Base-by-base conservation (phyloP, 2,113 vertebrate species). In the Phainopepla nitens region DNA sequence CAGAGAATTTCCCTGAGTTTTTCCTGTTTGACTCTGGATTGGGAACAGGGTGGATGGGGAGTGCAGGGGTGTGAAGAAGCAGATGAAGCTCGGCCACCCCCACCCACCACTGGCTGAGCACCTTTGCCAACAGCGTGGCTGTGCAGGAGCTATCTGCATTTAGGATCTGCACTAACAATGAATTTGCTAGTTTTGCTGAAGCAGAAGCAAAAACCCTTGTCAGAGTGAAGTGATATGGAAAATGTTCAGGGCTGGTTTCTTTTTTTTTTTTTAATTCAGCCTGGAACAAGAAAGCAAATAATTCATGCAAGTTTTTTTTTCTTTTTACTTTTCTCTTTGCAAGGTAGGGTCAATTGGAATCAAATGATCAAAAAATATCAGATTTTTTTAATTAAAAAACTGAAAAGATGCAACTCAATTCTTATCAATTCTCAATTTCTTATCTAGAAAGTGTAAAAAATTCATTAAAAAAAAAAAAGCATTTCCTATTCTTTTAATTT, bases 121-220 rank as follows among this genome's bases (percentile, higher is more conserved):
- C 87, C 78, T 95, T 35, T 49, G 72, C 51, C 83, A 95, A 51
- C 53, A 89, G 41, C 3, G 49, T 7, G 62, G 21, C 80, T 84
- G 47, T 17, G 36, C 28, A 84, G 81, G 49, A 61, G 44, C 25
- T 94, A 92, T 93, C 84, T 84, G 89, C 3, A 54, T 68, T 91
- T 50, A 68, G 87, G 61, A 94, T 96, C 89, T 94, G 87, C 94
- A 92, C 35, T 66, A 92, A 85, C 53, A 92, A 65, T 45, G 61
- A 65, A 58, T 93, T 95, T 85, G 65, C 66, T 33, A 22, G 20
- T 73, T 94, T 72, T 95, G 82, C 71, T 93, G 92, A 92, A 95
- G 85, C 70, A 94, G 82, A 68, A 79, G 50, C 64, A 90, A 91
- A 94, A 69, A 35, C 31, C 10, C 44, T 94, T 91, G 77, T 85